Base-by-base conservation (phyloP, 2,888 invertebrate genomes). In the Drosophila picticornis region DNA sequence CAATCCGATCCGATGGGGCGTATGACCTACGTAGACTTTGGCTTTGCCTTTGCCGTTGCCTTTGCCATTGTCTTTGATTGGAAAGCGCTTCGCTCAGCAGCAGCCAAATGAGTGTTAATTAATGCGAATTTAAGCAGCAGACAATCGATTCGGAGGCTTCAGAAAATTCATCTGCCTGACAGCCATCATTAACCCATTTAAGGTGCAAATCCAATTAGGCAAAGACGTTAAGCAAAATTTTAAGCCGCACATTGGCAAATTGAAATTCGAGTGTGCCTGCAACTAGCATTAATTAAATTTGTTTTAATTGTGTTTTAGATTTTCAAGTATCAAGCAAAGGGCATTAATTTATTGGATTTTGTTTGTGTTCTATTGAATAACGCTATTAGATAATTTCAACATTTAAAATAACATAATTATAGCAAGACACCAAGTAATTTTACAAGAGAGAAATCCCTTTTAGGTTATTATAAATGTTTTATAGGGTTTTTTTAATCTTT, bases 141-240 rank as follows among this genome's bases (percentile, higher is more conserved):
- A 82, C 80, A 78, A 80, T 77, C 83, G 83, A 62, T n/a, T 61
- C 22, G 50, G 38, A 62, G 56, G 46, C 36, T 40, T 31, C 38
- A 32, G 51, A 52, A 38, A 32, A 48, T 32, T 36, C 51, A 31
- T 36, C 25, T 40, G 77, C 63, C 75, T 63, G 57, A 43, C 64
- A 72, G 75, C 55, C 81, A 74, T 83, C 84, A 82, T 83, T 83
- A 83, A 83, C 83, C 83, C 84, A 83, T 83, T 83, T 80, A 73
- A 80, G 80, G 71, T 74, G 70, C 69, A 84, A 83, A 82, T 84
- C 80, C 83, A 83, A 83, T 83, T 83, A 83, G 82, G 63, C 75
- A 72, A 73, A 70, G 61, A 43, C 60, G 36, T 61, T 74, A 38
- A 61, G 27, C 55, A 53, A 68, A 57, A 48, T 71, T 65, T 75